phyloP scores from a whole-genome alignment of 2,888 invertebrate species.

The Epirrita christyi region DNA sequence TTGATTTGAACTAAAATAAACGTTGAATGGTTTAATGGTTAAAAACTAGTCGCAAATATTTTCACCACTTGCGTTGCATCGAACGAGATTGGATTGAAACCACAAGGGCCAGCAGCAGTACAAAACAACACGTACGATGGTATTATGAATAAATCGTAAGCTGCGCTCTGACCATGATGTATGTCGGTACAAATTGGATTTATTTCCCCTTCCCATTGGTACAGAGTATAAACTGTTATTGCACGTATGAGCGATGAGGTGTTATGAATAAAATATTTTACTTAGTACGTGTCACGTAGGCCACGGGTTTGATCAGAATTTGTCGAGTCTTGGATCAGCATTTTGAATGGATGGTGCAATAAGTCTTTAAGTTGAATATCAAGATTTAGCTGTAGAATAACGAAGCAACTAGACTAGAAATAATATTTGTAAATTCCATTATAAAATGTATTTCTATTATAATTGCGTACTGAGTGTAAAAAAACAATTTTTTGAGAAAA shows the following conservation, averaged over 20 bases:
- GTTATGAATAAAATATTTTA: slow-evolving; percentile 75
- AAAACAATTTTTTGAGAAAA: no score
- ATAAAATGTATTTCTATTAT: no score
- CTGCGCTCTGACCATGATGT: slow-evolving; percentile 75
- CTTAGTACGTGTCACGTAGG: slow-evolving; percentile 65
- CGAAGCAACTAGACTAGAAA: no score
- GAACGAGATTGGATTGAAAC: slow-evolving; percentile 61
- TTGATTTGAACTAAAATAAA: no score
- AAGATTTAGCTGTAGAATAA: not conserved
- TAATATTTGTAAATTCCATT: no score
- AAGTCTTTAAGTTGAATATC: not conserved
- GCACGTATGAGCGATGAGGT: slow-evolving; percentile 73
- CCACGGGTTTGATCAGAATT: slow-evolving; percentile 18
- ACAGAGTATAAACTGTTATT: slow-evolving; percentile 65
- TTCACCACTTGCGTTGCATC: slow-evolving; percentile 46
- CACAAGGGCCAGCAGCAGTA: slow-evolving; percentile 48
- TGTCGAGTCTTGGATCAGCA: slow-evolving; percentile 41
- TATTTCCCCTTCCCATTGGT: slow-evolving; percentile 72
- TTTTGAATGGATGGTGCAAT: not conserved
- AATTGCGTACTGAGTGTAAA: no score
- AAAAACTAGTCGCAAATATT: slow-evolving; percentile 32
- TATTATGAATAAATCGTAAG: slow-evolving; percentile 75
- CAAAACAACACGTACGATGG: slow-evolving; percentile 9
- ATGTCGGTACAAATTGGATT: slow-evolving; percentile 81
- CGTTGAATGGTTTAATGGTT: no score